Base-by-base conservation (phyloP, 2,888 invertebrate species). In the Aporophyla nigra region DNA sequence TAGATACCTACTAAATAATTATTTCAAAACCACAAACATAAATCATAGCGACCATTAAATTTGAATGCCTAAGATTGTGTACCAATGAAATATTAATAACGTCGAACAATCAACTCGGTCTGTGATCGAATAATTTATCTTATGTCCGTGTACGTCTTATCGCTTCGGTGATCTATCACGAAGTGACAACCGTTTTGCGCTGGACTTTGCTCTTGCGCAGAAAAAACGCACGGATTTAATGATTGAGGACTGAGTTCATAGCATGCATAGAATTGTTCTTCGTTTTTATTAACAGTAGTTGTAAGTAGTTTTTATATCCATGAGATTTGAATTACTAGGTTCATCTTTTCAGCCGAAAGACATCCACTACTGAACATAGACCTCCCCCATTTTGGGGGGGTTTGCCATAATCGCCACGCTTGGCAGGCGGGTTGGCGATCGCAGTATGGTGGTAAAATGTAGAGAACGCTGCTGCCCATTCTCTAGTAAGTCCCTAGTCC, bases 81-180 rank as follows among this genome's bases (percentile, higher is more conserved):
- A 61, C 46, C 63, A 77, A 76, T 77, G 74, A 71, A 67, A 58
- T 74, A 76, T 76, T 51, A 75, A 73, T 51, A 70, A 53, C 63
- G 12, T 72, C 21, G 51, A 74, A 85, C 75, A 85, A 71, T 77
- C 73, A 69, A 75, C 69, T 81, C 74, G n/a, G 80, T 82, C 51
- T 56, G 61, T 59, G 61, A 54, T 83, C 58, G 51, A 74, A 72
- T 81, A 80, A 83, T 78, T 80, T 79, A 77, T 86, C 78, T 80
- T 76, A 70, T 56, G 63, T 71, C 56, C 62, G 56, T 75, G 56
- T 58, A 81, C 78, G 85, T 88, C 79, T 89, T 91, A 91, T 91
- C 91, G 74, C 63, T 59, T 54, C 21, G 71, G 75, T 85, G 82
- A 90, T 90, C 85, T 82, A 76, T 90, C 86, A 86, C 56, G 43